Conservation (phyloP, 2,113 vertebrate genomes). For the Pithys albifrons region DNA sequence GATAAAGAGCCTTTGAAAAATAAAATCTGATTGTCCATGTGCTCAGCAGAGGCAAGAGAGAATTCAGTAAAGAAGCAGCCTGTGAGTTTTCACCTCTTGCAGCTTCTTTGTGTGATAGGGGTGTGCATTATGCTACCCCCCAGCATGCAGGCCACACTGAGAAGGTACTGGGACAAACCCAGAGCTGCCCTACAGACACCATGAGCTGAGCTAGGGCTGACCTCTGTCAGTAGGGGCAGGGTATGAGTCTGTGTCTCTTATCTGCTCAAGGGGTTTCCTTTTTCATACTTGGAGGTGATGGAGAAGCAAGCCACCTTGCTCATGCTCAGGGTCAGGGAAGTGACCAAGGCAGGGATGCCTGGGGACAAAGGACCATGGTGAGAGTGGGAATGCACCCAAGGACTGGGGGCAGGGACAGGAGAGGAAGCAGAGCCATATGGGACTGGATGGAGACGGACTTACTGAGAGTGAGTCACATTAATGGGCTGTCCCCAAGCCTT, state of each 20-base stretch:
- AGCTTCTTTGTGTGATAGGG: background rate
- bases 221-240: background rate
- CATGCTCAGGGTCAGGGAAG: background rate
- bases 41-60: background rate
- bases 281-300: background rate
- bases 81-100: background rate
- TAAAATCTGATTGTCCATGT: rapidly evolving
- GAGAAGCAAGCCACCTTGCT: background rate
- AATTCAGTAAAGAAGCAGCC: background rate
- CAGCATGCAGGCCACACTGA: background rate
- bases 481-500: background rate
- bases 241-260: rapidly evolving
- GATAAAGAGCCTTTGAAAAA: background rate
- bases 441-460: background rate
- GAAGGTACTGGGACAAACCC: background rate
- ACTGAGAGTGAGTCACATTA: background rate
- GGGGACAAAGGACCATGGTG: background rate
- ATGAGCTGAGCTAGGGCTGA: background rate
- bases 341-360: background rate
- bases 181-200: background rate
- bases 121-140: background rate
- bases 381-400: background rate
- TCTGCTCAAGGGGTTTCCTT: background rate
- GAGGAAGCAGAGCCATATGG: rapidly evolving
- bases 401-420: background rate